Evolutionary conservation across 1,140 invertebrate genomes (phyloP).

Genomic region (Proales similis): DNA sequence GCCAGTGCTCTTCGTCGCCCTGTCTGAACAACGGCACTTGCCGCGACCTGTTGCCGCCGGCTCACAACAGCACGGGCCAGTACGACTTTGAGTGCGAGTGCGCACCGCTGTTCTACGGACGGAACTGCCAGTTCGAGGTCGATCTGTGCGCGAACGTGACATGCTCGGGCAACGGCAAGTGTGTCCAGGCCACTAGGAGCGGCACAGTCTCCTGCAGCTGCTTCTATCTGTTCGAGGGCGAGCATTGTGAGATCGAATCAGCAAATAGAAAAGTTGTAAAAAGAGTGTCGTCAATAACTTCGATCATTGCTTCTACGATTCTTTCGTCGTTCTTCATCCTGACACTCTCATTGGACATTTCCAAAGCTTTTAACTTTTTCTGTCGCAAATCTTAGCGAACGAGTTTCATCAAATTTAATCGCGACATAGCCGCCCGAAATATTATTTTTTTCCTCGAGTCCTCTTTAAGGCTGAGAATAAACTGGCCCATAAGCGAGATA

Average conservation of each 20-base stretch:
- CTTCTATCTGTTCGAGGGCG: neutral
- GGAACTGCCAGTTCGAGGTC: neutral
- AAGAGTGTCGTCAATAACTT: neutral
- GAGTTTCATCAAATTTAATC: too few species aligned
- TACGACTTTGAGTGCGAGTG: slow-evolving; percentile 8
- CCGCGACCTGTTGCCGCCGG: neutral
- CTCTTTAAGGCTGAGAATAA: too few species aligned
- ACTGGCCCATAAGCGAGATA: too few species aligned
- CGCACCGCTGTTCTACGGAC: neutral
- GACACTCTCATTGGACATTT: too few species aligned
- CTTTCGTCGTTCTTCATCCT: too few species aligned
- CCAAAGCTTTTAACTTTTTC: too few species aligned
- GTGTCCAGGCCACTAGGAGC: neutral
- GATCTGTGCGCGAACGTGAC: neutral
- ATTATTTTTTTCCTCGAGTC: too few species aligned
- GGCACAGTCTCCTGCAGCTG: neutral
- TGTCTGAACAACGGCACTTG: slow-evolving; percentile 10
- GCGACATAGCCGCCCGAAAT: too few species aligned
- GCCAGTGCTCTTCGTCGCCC: neutral
- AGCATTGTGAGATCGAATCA: slow-evolving; percentile 33
- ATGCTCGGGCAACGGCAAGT: neutral
- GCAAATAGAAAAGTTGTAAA: neutral
- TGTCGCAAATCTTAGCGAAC: too few species aligned
- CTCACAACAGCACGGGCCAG: too few species aligned
- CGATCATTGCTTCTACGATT: slow-evolving; percentile 10